Conservation (phyloP, 2,797 vertebrate species). For the Sebastes taczanowskii region DNA sequence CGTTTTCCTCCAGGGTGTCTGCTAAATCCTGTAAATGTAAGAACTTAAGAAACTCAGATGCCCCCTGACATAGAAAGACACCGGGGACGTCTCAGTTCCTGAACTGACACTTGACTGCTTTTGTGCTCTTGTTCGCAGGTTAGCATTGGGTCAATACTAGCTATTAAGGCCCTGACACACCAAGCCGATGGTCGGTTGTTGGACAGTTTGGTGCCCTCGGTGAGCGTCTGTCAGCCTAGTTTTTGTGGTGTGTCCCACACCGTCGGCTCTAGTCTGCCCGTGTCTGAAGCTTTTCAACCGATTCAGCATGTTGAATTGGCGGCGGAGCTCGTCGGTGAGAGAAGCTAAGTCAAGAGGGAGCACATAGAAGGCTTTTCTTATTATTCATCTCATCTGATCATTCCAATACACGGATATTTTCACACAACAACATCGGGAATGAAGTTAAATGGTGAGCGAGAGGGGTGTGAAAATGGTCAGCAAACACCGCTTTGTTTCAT, state of each 20-base stretch:
- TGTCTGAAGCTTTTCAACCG: no score
- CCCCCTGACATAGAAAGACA: constrained; percentile 6
- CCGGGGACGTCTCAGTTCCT: background rate
- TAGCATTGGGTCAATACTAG: constrained; percentile 5
- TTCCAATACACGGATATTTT: no score
- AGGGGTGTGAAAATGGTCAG: background rate
- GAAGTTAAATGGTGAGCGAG: no score
- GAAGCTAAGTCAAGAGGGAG: no score
- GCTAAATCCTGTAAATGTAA: constrained; percentile 42
- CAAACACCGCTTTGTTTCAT: background rate
- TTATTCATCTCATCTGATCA: no score
- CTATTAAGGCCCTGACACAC: background rate
- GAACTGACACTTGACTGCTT: constrained; percentile 12
- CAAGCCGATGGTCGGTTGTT: background rate
- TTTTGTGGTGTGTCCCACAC: no score
- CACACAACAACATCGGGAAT: no score
- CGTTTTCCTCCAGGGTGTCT: constrained; percentile 34
- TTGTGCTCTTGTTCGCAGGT: constrained; percentile 11
- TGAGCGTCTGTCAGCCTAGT: no score
- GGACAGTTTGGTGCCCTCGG: background rate
- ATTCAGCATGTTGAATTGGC: no score
- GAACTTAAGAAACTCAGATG: constrained; percentile 19
- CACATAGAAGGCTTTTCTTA: no score
- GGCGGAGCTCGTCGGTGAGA: no score
- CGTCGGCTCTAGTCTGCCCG: no score